These are phyloP conservation scores for Rallus limicola DNA, from an alignment of 2,113 vertebrate species.

Conservation along the genomic window DNA sequence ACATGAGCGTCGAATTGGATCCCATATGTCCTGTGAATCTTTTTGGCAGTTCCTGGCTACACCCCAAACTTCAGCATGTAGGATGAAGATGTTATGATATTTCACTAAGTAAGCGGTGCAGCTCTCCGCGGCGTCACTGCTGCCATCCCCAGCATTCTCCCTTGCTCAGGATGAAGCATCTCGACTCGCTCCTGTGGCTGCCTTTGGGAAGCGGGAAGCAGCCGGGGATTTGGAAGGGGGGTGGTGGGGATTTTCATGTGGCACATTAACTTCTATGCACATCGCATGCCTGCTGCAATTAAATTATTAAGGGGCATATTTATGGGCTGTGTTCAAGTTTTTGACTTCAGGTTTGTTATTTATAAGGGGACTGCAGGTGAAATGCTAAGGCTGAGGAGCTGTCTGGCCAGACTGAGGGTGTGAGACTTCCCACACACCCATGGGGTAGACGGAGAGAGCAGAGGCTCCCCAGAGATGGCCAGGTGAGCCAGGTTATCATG, in stretches of 20 bases:
- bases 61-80: conserved; percentile 54
- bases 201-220: not conserved
- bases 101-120: conserved; percentile 27
- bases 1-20: conserved; percentile 38
- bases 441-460: not conserved
- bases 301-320: not conserved
- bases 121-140: not conserved
- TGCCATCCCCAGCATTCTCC: not conserved
- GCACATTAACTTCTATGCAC: not conserved
- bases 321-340: not conserved
- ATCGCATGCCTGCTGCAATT: not conserved
- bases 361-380: not conserved
- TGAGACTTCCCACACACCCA: not conserved
- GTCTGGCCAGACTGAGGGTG: not conserved
- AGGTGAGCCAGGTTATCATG: not conserved
- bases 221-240: not conserved
- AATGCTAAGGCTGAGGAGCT: not conserved
- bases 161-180: not conserved
- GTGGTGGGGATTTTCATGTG: not conserved
- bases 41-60: conserved; percentile 63
- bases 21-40: conserved; percentile 66
- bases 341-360: not conserved
- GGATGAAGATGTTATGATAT: conserved; percentile 56
- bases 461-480: not conserved
- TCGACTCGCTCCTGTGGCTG: not conserved